Percentiles rank a stretch among this genome's conserved stretches.
Evolutionary conservation across 2,797 vertebrate species (phyloP).

Genomic region (Enteromius unitaeniatus): DNA sequence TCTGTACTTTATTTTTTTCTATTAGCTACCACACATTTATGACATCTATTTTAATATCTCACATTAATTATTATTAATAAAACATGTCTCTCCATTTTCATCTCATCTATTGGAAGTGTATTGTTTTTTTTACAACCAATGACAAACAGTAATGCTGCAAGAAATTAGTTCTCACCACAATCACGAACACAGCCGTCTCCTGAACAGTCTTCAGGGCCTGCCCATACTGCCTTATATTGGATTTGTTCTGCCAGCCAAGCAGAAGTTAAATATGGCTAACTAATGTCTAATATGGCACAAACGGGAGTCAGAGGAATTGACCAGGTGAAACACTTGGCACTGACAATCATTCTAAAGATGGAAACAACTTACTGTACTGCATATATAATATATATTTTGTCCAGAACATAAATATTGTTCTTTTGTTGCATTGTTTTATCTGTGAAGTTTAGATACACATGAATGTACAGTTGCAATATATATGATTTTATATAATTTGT

Average conservation of each 20-base stretch:
- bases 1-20: background rate
- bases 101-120: background rate
- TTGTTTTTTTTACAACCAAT: background rate
- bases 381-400: background rate
- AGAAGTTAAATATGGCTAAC: slow-evolving; percentile 57
- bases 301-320: slow-evolving; percentile 51
- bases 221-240: slow-evolving; percentile 65
- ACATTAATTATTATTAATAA: background rate
- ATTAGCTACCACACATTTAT: background rate
- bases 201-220: slow-evolving; percentile 27
- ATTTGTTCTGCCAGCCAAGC: slow-evolving; percentile 65
- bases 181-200: slow-evolving; percentile 55
- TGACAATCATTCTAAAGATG: slow-evolving; percentile 17
- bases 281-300: slow-evolving; percentile 59
- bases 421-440: background rate
- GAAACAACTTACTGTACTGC: background rate
- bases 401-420: background rate
- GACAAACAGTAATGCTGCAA: background rate
- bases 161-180: slow-evolving; percentile 65
- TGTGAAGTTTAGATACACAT: background rate
- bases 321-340: slow-evolving; percentile 26
- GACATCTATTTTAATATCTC: background rate
- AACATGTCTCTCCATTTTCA: background rate
- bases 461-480: background rate
- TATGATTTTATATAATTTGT: background rate